These are phyloP conservation scores for Ptychadena robeensis DNA, from an alignment of 2,797 vertebrate species.

Conservation along the genomic window DNA sequence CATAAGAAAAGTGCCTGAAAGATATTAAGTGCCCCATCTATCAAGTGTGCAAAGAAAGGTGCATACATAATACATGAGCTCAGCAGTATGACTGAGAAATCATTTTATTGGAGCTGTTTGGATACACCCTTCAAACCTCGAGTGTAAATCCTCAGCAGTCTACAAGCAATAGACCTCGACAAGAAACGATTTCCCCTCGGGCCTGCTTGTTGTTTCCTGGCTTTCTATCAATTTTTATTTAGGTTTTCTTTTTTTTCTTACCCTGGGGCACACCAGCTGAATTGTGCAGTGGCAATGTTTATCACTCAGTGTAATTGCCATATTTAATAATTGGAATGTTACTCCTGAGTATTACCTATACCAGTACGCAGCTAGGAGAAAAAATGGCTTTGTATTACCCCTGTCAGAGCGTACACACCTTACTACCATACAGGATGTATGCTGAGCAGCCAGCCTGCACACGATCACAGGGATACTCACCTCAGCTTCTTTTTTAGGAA, in stretches of 20 bases:
- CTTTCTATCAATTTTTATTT: conserved; percentile 62
- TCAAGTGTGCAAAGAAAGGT: conserved; percentile 46
- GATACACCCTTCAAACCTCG: conserved; percentile 54
- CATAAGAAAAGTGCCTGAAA: conserved; percentile 38
- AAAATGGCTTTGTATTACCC: conserved; percentile 45
- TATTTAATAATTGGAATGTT: conserved; percentile 51
- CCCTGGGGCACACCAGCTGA: conserved; percentile 50
- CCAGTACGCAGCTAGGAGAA: conserved; percentile 21
- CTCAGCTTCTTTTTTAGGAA: conserved; percentile 72
- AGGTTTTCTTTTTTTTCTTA: conserved; percentile 57
- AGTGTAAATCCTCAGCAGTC: conserved; percentile 56
- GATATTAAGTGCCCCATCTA: conserved; percentile 55
- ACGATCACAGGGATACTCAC: conserved; percentile 67
- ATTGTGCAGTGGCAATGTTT: conserved; percentile 38
- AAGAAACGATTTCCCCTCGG: conserved; percentile 54
- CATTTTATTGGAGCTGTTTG: conserved; percentile 54
- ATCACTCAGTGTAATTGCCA: conserved; percentile 48
- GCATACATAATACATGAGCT: conserved; percentile 59
- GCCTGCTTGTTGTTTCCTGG: conserved; percentile 54
- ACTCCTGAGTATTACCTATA: conserved; percentile 51
- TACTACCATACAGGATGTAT: not conserved
- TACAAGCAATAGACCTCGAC: conserved; percentile 60
- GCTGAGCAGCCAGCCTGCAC: too few species aligned
- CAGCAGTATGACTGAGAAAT: conserved; percentile 52
- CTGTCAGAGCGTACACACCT: conserved; percentile 28